Conservation (phyloP, 2,888 invertebrate genomes). For the Pollenia griseotomentosa region DNA sequence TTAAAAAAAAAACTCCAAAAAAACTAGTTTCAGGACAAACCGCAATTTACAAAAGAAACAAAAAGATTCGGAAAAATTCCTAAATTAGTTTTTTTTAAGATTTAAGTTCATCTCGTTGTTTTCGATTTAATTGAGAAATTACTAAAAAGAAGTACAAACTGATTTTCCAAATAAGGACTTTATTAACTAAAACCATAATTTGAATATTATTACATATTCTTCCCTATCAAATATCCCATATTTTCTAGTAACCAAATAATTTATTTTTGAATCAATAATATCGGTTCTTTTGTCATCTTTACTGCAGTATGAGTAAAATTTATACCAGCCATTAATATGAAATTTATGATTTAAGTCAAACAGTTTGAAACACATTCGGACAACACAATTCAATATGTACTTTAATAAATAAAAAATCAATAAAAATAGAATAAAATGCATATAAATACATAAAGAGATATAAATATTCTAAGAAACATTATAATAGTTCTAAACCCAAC, state of each 20-base stretch:
- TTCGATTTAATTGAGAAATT: too few relatives aligned
- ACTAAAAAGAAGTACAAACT: too few relatives aligned
- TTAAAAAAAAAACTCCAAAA: too few relatives aligned
- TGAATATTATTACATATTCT: too few relatives aligned
- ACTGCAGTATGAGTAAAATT: slow-evolving; percentile 55
- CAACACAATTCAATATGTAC: background rate
- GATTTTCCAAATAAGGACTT: too few relatives aligned
- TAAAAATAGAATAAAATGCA: slow-evolving; percentile 41
- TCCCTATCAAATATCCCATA: background rate
- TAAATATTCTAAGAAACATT: slow-evolving; percentile 30
- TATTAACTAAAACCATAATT: too few relatives aligned
- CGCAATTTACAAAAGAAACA: too few relatives aligned
- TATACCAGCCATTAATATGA: slow-evolving; percentile 43
- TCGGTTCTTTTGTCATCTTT: background rate
- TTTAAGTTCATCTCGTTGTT: too few relatives aligned
- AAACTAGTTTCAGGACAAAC: too few relatives aligned
- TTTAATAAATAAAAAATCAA: slow-evolving; percentile 35
- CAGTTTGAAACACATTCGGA: slow-evolving; percentile 41
- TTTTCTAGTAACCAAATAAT: background rate
- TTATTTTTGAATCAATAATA: slow-evolving; percentile 20
- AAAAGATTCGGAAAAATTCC: too few relatives aligned
- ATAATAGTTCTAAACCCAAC: slow-evolving; percentile 42
- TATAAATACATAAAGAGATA: background rate
- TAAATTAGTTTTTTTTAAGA: too few relatives aligned
- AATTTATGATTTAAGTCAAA: slow-evolving; percentile 58